phyloP scores from a whole-genome alignment of 2,888 invertebrate species.

The Acanthosoma haemorrhoidale region DNA sequence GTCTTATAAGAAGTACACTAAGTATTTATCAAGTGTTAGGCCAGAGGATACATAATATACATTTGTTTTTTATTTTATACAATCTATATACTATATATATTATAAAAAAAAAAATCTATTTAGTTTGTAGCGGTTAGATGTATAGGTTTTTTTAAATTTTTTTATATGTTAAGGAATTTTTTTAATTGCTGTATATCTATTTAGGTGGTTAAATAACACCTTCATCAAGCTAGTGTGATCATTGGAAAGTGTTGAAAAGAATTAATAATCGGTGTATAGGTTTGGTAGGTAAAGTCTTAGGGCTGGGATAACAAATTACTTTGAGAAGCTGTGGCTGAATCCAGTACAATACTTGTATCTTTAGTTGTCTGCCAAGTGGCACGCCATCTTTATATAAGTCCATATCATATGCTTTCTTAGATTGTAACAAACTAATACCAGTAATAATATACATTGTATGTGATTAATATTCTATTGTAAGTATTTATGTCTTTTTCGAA shows the following conservation, averaged over 20 bases:
- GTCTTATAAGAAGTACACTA: slow-evolving; percentile 19
- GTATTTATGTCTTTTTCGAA: slow-evolving; percentile 33
- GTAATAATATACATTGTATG: slow-evolving; percentile 36
- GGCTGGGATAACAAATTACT: slow-evolving; percentile 23
- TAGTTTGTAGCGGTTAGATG: slow-evolving; percentile 29
- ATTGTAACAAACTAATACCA: slow-evolving; percentile 32
- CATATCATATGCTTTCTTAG: slow-evolving; percentile 40
- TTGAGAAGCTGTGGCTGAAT: slow-evolving; percentile 27
- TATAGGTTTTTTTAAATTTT: slow-evolving; percentile 26
- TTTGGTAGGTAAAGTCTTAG: slow-evolving; percentile 25
- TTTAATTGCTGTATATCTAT: slow-evolving; percentile 29
- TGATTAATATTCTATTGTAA: slow-evolving; percentile 38
- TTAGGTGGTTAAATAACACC: slow-evolving; percentile 26
- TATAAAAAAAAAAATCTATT: slow-evolving; percentile 27
- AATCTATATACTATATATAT: slow-evolving; percentile 24
- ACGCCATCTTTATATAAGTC: slow-evolving; percentile 30
- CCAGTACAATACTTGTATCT: slow-evolving; percentile 27
- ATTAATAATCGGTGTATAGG: slow-evolving; percentile 18
- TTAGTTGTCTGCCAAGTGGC: slow-evolving; percentile 27
- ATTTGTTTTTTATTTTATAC: slow-evolving; percentile 30
- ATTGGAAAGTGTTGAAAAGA: slow-evolving; percentile 27
- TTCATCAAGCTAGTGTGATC: slow-evolving; percentile 31
- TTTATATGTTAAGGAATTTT: slow-evolving; percentile 26
- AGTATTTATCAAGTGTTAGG: slow-evolving; percentile 23
- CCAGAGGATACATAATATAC: slow-evolving; percentile 27